Evolutionary conservation across 2,113 vertebrate species (phyloP).

Genomic region (Petrocephalus microphthalmus): DNA sequence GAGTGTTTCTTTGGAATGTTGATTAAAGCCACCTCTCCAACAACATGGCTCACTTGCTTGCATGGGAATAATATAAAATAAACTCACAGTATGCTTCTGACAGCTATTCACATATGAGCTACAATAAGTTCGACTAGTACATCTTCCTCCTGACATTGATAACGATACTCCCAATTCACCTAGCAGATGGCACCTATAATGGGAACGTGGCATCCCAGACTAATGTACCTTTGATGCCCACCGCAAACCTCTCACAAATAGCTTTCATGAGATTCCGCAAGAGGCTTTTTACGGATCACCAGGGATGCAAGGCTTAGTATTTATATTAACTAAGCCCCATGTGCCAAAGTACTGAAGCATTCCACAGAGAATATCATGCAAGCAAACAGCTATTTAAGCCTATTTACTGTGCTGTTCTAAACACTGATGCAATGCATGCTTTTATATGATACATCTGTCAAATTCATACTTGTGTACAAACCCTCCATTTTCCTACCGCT

Average conservation of each 20-base stretch:
- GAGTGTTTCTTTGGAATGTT: neutral
- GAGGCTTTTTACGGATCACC: conserved; percentile 13
- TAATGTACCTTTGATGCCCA: conserved; percentile 5
- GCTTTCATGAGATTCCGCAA: conserved; percentile 11
- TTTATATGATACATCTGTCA: conserved; percentile 20
- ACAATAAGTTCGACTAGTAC: neutral
- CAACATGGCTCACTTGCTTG: neutral
- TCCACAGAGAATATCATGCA: conserved; percentile 34
- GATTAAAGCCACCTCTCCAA: neutral
- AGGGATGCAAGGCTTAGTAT: conserved; percentile 15
- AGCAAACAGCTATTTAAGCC: conserved; percentile 46
- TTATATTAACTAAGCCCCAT: conserved; percentile 40
- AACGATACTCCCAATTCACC: neutral
- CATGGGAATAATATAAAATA: neutral
- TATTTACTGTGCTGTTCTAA: conserved; percentile 42
- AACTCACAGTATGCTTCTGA: neutral
- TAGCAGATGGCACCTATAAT: neutral
- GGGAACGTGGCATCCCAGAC: neutral
- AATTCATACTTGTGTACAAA: neutral
- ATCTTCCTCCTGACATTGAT: neutral
- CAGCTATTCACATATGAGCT: neutral
- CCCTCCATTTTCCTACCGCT: neutral
- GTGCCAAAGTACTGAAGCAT: conserved; percentile 30
- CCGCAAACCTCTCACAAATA: conserved; percentile 17
- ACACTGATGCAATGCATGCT: conserved; percentile 29